Base-by-base conservation (phyloP, 64 coral and sea anemone genomes). In the Hydrozoanthus tunicans region DNA sequence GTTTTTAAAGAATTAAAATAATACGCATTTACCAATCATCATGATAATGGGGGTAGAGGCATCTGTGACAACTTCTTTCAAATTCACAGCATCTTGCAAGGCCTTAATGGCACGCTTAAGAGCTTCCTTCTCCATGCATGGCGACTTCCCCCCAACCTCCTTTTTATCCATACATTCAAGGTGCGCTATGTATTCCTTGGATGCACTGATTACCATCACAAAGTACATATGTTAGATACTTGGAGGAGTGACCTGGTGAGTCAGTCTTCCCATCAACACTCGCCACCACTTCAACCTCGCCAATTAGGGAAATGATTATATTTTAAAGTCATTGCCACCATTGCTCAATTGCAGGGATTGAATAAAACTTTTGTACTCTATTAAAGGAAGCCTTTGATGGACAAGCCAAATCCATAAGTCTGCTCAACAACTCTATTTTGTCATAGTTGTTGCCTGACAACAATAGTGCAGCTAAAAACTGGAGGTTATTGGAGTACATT, bases 251-350 rank as follows among this genome's bases (percentile, higher is more conserved):
- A 9, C 70, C 70, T 6, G 70, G 70, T 0, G 27, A 73, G 70
- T 73, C 70, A 73, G 20, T 20, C 20, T 20, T 20, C 20, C 77
- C 77, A 79, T 79, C 77, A 55, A 8, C 77, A 79, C 53, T 15
- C n/a, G 53, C 77, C 60, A 80, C 58, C 58, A 80, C 78, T n/a
- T 80, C 78, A 24, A 80, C n/a, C 8, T 80, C 62, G 4, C 58
- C 78, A 80, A 80, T 80, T 25, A 80, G 78, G 6, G 78, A 80
- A 9, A 80, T 6, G 0, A 80, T 80, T n/a, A 61, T 80, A 32
- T 15, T 0, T 11, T 58, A 6, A 56, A 80, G 60, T 58, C 78
- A 64, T 59, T 81, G n/a, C 59, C 79, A 81, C 59, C 79, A 81
- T 81, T 81, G 20, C 13, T 6, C 13, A 32, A 81, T 60, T 8